Evolutionary conservation across 2,888 invertebrate genomes (phyloP), one percentile per base, ranked within the genome.

Genomic region (Macrosiphum euphorbiae): DNA sequence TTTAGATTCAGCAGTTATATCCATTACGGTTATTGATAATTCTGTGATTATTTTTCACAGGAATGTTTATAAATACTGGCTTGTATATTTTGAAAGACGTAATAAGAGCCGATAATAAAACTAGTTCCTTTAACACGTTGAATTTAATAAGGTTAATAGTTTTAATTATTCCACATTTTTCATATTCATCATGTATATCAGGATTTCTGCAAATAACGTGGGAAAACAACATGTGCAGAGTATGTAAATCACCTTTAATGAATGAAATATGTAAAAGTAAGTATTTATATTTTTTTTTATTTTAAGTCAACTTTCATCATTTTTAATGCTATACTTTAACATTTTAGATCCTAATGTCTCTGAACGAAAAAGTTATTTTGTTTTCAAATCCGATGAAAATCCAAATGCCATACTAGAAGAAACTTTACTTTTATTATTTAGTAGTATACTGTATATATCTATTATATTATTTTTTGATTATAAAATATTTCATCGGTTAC

Each of bases 401-500:
- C 67, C 92, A 16, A 41, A 94, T 87, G 95, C 95, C 0, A 93
- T 95, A 26, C 88, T 94, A 47, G 78, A 94, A 88, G 95, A 95
- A 58, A 92, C 95, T 20, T 55, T 94, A 13, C 95, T 95, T 94
- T 94, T 95, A 91, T 91, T 94, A 13, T 61, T 95, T 13, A 95
- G 95, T 94, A 94, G 94, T 50, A 26, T 95, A 16, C 28, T 95
- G 13, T 95, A 95, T 67, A 86, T 94, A 24, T 47, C 44, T 3
- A 28, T 95, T 24, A 94, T 95, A 88, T 87, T 95, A 67, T 94
- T 95, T 61, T 94, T 95, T 67, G 95, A 95, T 78, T 94, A 94
- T 93, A 95, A 95, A 89, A 92, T 95, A 58, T 94, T 95, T 87
- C 94, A 94, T 41, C 94, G 94, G 94, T 89, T 94, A 47, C 95